Evolutionary conservation across 2,797 vertebrate genomes (phyloP), one percentile per base, ranked within the genome.

Genomic region (Anguilla anguilla): DNA sequence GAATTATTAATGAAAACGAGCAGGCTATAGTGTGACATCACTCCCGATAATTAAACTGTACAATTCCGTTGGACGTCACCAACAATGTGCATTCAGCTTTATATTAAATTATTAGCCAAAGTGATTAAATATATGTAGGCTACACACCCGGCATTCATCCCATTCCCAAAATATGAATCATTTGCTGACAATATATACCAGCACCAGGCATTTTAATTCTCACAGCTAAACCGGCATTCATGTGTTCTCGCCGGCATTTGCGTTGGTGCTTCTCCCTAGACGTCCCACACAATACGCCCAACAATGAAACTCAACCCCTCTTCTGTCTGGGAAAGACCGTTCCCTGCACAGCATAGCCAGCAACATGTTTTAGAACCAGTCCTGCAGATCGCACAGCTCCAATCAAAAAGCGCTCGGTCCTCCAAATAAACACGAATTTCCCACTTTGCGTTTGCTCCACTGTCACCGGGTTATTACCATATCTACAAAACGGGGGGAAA

Each of bases 271-370:
- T 86, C 17, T 86, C 39, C 61, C 25, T 39, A 6, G 43, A n/a
- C 11, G 85, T 28, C 39, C 35, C 85, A 51, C 72, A 86, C 69
- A 57, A 86, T 79, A 69, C 31, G 49, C 67, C 64, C 49, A 86
- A 79, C 85, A 86, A 86, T 59, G 53, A 79, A 86, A 86, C 85
- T 39, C 13, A 85, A 67, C 59, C 84, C 31, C 6, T 67, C 43
- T 85, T 64, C 59, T 43, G 31, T 11, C 17, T 67, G 55, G 2
- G 10, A 51, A 85, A 85, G 43, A 69, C 43, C 9, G 17, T 35
- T 31, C 55, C 28, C n/a, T 84, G 13, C n/a, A 31, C 84, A 59
- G 39, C 61, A 59, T 85, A 22, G 19, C 35, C 31, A 25, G 19
- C 39, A 13, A 81, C 15, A 43, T 81, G 77, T 9, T 1, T 3